These are phyloP conservation scores for Macquaria ambigua DNA, from an alignment of 2,113 vertebrate species.

Conservation along the genomic window DNA sequence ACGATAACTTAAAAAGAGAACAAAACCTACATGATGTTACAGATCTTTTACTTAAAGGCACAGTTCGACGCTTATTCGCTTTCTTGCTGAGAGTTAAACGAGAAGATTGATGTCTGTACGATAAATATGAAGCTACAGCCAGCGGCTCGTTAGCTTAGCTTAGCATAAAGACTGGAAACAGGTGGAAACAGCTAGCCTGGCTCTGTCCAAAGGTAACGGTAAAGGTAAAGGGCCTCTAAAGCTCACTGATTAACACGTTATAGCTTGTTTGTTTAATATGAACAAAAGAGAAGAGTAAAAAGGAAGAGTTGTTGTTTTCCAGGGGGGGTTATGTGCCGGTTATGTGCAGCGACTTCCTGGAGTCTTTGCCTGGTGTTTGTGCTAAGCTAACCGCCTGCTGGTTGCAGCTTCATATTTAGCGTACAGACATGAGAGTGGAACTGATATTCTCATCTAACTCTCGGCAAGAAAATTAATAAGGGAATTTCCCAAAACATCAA, in stretches of 20 bases:
- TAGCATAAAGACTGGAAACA: neutral
- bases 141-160: neutral
- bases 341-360: no score
- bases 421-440: no score
- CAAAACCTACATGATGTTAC: neutral
- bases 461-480: no score
- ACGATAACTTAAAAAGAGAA: neutral
- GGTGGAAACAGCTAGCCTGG: neutral
- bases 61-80: neutral
- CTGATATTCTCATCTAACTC: no score
- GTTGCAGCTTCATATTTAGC: neutral
- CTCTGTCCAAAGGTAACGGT: no score
- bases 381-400: neutral
- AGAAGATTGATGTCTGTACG: neutral
- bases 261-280: neutral
- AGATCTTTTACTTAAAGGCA: neutral
- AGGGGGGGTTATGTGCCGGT: neutral
- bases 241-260: no score
- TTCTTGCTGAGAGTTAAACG: neutral
- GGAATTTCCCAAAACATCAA: no score
- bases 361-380: neutral
- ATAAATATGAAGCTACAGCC: neutral
- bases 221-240: no score
- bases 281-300: neutral
- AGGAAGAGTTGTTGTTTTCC: neutral